Evolutionary conservation across 2,888 invertebrate genomes (phyloP), one percentile per base, ranked within the genome.

Genomic region (Cerceris rybyensis): DNA sequence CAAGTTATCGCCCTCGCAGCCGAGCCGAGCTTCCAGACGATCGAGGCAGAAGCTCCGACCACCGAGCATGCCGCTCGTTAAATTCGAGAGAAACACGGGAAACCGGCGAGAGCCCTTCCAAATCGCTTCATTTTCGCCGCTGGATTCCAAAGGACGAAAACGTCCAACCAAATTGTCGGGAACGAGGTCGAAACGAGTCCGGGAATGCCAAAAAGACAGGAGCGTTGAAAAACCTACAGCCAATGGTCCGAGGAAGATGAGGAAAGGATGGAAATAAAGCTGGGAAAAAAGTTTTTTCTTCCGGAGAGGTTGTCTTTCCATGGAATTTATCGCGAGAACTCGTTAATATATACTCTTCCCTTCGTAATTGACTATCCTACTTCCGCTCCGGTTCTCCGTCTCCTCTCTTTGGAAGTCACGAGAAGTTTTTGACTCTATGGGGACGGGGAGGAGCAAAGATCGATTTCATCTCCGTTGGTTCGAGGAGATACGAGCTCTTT

Each of bases 1-100:
- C 76, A 86, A 89, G 86, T 89, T 88, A 81, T 78, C 85, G 75
- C 78, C 69, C 64, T 58, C 46, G 72, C 58, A 67, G 70, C 52
- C 41, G 28, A 42, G 17, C 42, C 61, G 55, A 28, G 70, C 14
- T 49, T 7, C 13, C 65, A 50, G n/a, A 13, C 58, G 68, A 43
- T 70, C 66, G 39, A 57, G 55, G 65, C 42, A 13, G 28, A 28
- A 28, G 28, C 28, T 4, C 28, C 28, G 28, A 28, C 28, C 28
- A 4, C 28, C 28, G 28, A 28, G 28, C 28, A 28, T 28, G 28
- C 28, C 28, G 28, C 28, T 28, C 28, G 28, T 28, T 28, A 28
- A 28, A 28, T 28, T 28, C 28, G 28, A 28, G 28, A 28, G 28
- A 28, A 28, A 28, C 28, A 28, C 28, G 28, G 28, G 28, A 28